Evolutionary conservation across 2,797 vertebrate genomes (phyloP).

Genomic region (Liparis tanakae): DNA sequence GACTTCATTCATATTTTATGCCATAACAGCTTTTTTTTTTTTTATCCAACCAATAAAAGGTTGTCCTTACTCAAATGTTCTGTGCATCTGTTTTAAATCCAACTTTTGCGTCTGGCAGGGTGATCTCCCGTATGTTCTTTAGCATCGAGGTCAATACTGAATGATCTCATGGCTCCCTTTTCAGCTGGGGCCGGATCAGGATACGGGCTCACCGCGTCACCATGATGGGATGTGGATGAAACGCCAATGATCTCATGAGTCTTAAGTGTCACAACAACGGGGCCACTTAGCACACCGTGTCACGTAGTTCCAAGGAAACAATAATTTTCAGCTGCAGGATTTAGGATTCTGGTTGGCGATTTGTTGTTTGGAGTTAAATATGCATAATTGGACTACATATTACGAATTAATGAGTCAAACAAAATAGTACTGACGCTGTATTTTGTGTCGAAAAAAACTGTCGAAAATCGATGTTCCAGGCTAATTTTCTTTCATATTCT

Average conservation of each 20-base stretch:
- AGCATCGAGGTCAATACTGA: conserved; percentile 75
- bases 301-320: conserved; percentile 40
- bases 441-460: conserved; percentile 18
- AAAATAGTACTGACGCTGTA: conserved; percentile 2
- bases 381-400: conserved; percentile 5
- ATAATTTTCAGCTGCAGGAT: conserved; percentile 30
- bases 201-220: conserved; percentile 64
- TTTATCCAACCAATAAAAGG: conserved; percentile 17
- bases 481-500: conserved; percentile 18
- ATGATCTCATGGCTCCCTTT: conserved; percentile 73
- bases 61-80: conserved; percentile 19
- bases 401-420: conserved; percentile 11
- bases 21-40: background rate
- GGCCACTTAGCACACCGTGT: conserved; percentile 53
- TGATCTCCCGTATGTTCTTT: conserved; percentile 50
- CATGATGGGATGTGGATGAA: conserved; percentile 63
- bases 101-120: conserved; percentile 25
- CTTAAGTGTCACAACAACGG: conserved; percentile 73
- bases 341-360: background rate
- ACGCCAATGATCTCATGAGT: conserved; percentile 77
- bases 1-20: conserved; percentile 49
- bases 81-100: conserved; percentile 12
- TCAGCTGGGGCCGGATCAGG: conserved; percentile 61
- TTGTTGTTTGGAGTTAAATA: conserved; percentile 1
- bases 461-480: conserved; percentile 3